Conservation (phyloP, 2,113 vertebrate genomes). For the Erythrolamprus reginae region DNA sequence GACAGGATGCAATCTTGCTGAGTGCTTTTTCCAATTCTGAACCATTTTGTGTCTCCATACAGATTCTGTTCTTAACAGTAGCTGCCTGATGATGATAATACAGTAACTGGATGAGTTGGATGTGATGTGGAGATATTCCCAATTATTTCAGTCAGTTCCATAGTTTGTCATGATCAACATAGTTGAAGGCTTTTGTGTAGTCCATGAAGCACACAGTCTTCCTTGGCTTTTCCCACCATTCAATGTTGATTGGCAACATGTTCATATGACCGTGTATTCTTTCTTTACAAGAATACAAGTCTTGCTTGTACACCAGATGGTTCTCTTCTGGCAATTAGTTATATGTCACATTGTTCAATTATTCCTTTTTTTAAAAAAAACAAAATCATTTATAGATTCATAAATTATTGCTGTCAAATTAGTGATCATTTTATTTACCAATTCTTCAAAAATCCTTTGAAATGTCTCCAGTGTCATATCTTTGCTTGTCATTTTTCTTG, state of each 20-base stretch:
- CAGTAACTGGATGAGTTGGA: too few species aligned
- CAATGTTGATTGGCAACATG: too few species aligned
- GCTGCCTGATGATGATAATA: too few species aligned
- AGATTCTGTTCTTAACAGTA: neutral
- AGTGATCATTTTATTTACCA: neutral
- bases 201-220: too few species aligned
- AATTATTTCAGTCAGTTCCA: too few species aligned
- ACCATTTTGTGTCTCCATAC: neutral
- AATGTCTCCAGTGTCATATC: neutral
- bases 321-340: neutral
- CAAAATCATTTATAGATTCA: neutral
- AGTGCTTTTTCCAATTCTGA: neutral
- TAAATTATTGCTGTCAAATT: neutral
- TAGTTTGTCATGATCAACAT: too few species aligned
- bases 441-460: neutral
- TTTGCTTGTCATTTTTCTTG: neutral
- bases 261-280: too few species aligned
- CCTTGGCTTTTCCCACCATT: too few species aligned
- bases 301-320: too few species aligned
- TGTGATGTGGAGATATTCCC: too few species aligned
- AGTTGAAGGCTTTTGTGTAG: too few species aligned
- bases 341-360: neutral
- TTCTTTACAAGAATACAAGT: too few species aligned
- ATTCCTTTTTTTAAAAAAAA: neutral
- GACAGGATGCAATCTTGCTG: neutral